Evolutionary conservation across 2,888 invertebrate genomes (phyloP).

Genomic region (Tetanocera ferruginea): DNA sequence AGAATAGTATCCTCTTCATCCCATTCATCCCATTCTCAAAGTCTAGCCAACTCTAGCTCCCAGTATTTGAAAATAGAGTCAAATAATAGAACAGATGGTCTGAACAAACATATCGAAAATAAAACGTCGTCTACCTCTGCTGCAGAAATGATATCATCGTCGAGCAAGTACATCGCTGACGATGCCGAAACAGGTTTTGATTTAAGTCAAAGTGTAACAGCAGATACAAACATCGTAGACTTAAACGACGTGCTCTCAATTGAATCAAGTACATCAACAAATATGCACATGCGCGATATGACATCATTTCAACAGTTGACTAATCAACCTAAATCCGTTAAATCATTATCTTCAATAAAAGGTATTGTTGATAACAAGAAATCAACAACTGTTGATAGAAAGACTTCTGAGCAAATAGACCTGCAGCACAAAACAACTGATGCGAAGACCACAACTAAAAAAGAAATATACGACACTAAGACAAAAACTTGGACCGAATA

Average conservation of each 20-base stretch:
- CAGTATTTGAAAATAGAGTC: constrained; percentile 54
- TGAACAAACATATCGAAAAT: constrained; percentile 12
- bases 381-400: not conserved
- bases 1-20: constrained; percentile 53
- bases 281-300: not conserved
- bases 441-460: constrained; percentile 56
- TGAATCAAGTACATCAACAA: not conserved
- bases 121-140: not conserved
- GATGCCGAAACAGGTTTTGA: constrained; percentile 28
- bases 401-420: not conserved
- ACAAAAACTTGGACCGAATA: constrained; percentile 68
- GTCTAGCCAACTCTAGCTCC: constrained; percentile 48
- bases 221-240: constrained; percentile 7
- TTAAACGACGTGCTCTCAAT: constrained; percentile 44
- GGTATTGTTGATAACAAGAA: not conserved
- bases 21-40: constrained; percentile 40
- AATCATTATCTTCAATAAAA: not conserved
- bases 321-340: not conserved
- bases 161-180: constrained; percentile 49
- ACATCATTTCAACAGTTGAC: constrained; percentile 22
- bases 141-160: constrained; percentile 62
- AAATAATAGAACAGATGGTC: constrained; percentile 22
- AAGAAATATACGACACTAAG: constrained; percentile 68
- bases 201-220: not conserved
- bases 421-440: constrained; percentile 49